These are phyloP conservation scores for Tetramorium bicarinatum DNA, from an alignment of 2,888 invertebrate genomes.

Conservation along the genomic window DNA sequence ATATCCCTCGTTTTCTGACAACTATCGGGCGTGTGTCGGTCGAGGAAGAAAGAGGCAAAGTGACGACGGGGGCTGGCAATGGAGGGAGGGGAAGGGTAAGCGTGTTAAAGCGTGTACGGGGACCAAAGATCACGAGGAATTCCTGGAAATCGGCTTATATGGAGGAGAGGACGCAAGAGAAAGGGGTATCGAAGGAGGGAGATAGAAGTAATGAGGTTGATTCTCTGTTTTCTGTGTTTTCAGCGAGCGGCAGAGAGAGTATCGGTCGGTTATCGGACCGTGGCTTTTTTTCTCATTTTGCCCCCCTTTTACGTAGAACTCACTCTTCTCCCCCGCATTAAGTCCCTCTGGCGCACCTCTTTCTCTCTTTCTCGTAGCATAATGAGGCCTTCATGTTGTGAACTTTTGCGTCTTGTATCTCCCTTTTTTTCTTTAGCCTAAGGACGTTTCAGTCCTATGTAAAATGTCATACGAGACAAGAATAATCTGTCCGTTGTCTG, in stretches of 20 bases:
- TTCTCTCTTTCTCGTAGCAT: constrained; percentile 71
- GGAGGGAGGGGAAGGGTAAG: constrained; percentile 53
- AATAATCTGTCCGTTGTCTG: background rate
- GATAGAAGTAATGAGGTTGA: constrained; percentile 85
- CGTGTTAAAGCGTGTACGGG: constrained; percentile 76
- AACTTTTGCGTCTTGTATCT: constrained; percentile 80
- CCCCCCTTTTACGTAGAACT: constrained; percentile 34
- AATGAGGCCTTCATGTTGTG: constrained; percentile 84
- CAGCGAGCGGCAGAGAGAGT: constrained; percentile 76
- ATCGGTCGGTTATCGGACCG: constrained; percentile 83
- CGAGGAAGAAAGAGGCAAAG: constrained; percentile 61
- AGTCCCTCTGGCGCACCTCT: constrained; percentile 36
- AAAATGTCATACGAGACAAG: constrained; percentile 66
- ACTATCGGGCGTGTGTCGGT: constrained; percentile 67
- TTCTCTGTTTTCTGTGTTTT: constrained; percentile 85
- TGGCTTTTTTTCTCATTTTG: constrained; percentile 70
- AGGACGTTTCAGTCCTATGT: constrained; percentile 58
- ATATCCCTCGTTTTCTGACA: constrained; percentile 75
- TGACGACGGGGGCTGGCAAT: constrained; percentile 21
- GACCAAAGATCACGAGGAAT: constrained; percentile 83
- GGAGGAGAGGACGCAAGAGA: constrained; percentile 51
- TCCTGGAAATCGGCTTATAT: constrained; percentile 81
- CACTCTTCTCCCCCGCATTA: constrained; percentile 54
- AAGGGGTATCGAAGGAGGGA: constrained; percentile 72
- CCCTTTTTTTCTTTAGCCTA: constrained; percentile 54